These are phyloP conservation scores for Hyles euphorbiae DNA, from an alignment of 1,140 invertebrate genomes.

Conservation along the genomic window DNA sequence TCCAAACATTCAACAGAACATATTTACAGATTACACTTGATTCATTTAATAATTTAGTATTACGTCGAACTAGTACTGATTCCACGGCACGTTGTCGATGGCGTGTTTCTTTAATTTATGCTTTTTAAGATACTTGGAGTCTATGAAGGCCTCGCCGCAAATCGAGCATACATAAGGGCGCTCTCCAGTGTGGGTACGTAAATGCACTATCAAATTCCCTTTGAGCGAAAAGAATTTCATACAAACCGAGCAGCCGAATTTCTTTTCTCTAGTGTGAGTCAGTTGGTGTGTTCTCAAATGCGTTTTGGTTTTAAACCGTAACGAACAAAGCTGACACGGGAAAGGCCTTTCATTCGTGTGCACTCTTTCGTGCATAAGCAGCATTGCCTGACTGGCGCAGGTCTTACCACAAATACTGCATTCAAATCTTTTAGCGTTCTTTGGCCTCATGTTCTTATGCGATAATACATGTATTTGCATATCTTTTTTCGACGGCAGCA, in stretches of 20 bases:
- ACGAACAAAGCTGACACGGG: conserved; percentile 71
- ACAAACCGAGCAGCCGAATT: conserved; percentile 75
- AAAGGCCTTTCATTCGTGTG: conserved; percentile 76
- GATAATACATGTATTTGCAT: conserved; percentile 41
- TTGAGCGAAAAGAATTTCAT: conserved; percentile 74
- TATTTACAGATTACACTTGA: too few relatives aligned
- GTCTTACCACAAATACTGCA: conserved; percentile 65
- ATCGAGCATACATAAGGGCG: conserved; percentile 79
- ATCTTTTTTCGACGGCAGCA: conserved; percentile 41
- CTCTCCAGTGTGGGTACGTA: conserved; percentile 77
- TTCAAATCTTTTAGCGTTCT: conserved; percentile 54
- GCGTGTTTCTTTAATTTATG: conserved; percentile 70
- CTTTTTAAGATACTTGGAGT: conserved; percentile 74
- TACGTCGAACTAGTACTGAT: conserved; percentile 39
- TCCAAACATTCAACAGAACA: too few relatives aligned
- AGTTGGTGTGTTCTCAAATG: conserved; percentile 75
- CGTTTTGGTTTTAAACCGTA: conserved; percentile 76
- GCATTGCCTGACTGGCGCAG: conserved; percentile 74
- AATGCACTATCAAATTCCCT: conserved; percentile 70
- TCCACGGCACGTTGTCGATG: conserved; percentile 66
- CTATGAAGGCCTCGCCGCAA: conserved; percentile 77
- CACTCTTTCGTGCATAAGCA: conserved; percentile 76
- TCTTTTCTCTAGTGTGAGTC: conserved; percentile 74
- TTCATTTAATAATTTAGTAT: too few relatives aligned
- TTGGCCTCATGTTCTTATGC: conserved; percentile 45